These are phyloP conservation scores for Exocentrus adspersus DNA, from an alignment of 2,888 invertebrate genomes.

Conservation along the genomic window DNA sequence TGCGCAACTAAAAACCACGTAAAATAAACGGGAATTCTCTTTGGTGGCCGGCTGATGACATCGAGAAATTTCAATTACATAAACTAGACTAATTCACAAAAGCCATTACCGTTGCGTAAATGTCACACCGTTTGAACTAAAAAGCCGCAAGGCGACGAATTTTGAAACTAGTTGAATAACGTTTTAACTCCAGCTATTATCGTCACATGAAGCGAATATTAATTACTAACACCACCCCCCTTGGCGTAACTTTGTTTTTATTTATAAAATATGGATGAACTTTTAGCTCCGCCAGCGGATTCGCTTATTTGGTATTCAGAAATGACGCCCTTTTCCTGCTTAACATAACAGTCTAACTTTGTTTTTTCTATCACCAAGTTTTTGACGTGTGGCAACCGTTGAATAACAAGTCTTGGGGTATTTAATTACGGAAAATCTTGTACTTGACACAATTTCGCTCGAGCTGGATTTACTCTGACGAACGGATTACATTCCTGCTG, in stretches of 20 bases:
- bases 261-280: slow-evolving; percentile 9
- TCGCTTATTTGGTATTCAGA: slow-evolving; percentile 14
- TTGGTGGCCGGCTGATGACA: neutral
- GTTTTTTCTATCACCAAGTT: slow-evolving; percentile 24
- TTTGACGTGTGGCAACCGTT: slow-evolving; percentile 13
- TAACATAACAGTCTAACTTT: slow-evolving; percentile 25
- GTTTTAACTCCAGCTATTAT: too few species aligned
- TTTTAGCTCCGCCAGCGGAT: slow-evolving; percentile 7
- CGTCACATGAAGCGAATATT: too few species aligned
- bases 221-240: too few species aligned
- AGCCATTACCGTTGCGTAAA: neutral
- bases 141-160: neutral
- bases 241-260: neutral
- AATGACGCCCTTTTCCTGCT: slow-evolving; percentile 1
- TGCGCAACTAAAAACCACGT: too few species aligned
- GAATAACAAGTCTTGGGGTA: slow-evolving; percentile 4
- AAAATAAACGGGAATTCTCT: neutral
- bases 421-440: neutral
- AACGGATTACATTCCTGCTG: neutral
- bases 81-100: neutral
- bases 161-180: too few species aligned
- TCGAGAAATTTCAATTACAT: neutral
- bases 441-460: neutral
- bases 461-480: too few species aligned
- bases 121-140: neutral